Evolutionary conservation across 23 tunicate species (phyloP), one percentile per base, ranked within the genome.

Genomic region (Corella eumyota): DNA sequence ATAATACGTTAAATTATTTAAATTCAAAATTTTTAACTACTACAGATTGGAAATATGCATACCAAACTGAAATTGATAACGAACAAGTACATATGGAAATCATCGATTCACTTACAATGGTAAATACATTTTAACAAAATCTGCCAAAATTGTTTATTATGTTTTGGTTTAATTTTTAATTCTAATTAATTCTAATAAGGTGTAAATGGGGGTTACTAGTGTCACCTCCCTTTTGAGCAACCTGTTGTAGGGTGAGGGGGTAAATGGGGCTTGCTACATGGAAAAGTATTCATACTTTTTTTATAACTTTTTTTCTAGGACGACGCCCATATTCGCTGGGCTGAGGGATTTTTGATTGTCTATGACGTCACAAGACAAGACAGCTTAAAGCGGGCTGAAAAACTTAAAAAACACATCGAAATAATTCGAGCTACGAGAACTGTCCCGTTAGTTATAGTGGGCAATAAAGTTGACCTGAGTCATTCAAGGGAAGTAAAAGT

Each of bases 321-420:
- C 32, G 96, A 78, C 30, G 29, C 56, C n/a, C 85, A 74, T 30
- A 73, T 88, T 22, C 66, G 64, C n/a, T 79, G 96, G 81, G 96
- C 96, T 0, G 96, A 88, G 56, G 96, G 96, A 11, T 88, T 88
- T 48, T 55, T 88, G 68, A 45, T 88, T 32, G 96, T 88, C 7
- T 88, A 78, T 61, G 96, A 88, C 88, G 57, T 88, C 72, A 79
- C 96, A 24, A 72, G 79, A 30, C 64, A 31, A 50, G 69, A 68
- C 21, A 72, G 77, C 46, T 23, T 88, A 17, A 57, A 59, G n/a
- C 54, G 50, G 30, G 55, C 79, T 6, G 77, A 74, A 47, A 68
- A 79, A 40, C 25, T 79, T 11, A 73, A 73, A 55, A 58, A 88
- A 34, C 63, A 72, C 6, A 20, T 88, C n/a, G 96, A 88, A 20